Evolutionary conservation across 2,888 invertebrate genomes (phyloP), one percentile per base, ranked within the genome.

Genomic region (Temnothorax rugatulus): DNA sequence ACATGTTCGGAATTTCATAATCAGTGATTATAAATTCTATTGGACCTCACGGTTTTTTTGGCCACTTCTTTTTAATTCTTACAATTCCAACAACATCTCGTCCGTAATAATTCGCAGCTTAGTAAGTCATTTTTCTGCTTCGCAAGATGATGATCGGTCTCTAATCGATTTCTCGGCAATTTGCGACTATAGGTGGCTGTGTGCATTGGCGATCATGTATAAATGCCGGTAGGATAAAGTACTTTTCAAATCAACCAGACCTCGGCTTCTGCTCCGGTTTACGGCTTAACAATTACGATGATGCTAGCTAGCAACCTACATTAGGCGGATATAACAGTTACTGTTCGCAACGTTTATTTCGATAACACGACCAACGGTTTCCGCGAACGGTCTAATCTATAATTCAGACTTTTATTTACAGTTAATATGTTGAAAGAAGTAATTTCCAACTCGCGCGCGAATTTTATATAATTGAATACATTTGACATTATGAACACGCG

Each of bases 201-300:
- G 18, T 68, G 50, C 66, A 59, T 68, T 88, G 77, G 59, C 74
- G 41, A 61, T 63, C 57, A 63, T 73, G 44, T 61, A 75, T 47
- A 18, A 68, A 68, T 47, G 54, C 57, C 52, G 71, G 29, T 77
- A 82, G 47, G 83, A 66, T 82, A 71, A 74, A 66, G 73, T 84
- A 57, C 47, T 69, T 79, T 71, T 81, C 21, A 64, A 87, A 75
- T 68, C 83, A 41, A 64, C 41, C 41, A 63, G 69, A 77, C 34
- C 29, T 74, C 73, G 73, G 84, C 84, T 88, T 90, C 89, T 91
- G 90, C 86, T 88, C 91, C 88, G 88, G 85, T 90, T 91, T 90
- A 84, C 86, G 84, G 87, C 74, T 88, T 88, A 89, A 91, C 89
- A 90, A 91, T 90, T 89, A 90, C 88, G 83, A 89, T 79, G 90